Evolutionary conservation across 2,888 invertebrate species (phyloP), one percentile per base, ranked within the genome.

Genomic region (Cyclophora albipunctata): DNA sequence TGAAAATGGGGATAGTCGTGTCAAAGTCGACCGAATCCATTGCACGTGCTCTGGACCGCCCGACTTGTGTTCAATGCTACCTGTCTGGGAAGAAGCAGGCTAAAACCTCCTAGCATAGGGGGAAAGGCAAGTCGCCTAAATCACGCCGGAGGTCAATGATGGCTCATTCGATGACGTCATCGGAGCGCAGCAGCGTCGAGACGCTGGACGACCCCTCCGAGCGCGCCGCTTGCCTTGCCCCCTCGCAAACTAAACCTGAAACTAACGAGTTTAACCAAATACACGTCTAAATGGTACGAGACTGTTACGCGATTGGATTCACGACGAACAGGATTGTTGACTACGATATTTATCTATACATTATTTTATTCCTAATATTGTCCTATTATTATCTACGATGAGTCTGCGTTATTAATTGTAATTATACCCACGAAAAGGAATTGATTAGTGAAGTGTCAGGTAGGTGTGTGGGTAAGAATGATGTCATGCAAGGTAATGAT

Each of bases 61-160:
- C 93, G 45, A 93, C 93, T 34, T 94, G 93, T 81, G 93, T 93
- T 63, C 93, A 93, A 69, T 94, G 93, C 71, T 91, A 93, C 77
- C 90, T 93, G 44, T 92, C 93, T 52, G 90, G 90, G 50, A 91
- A 91, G 70, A 85, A 81, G 42, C 86, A 86, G 60, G 90, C 84
- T 61, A 89, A 91, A 78, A 85, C 88, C 62, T 91, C 91, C 90
- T 91, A 92, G 91, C 91, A 92, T 86, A 92, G 89, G 90, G 90
- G 89, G 84, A 91, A 87, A 84, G 91, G 91, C 87, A 91, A 91
- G 87, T 90, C 90, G 87, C 91, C 91, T 68, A 85, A 80, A 71
- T 67, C 78, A 60, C 81, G 85, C 55, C 74, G 84, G 60, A 85
- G 79, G 64, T 75, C 82, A 52, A 63, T 80, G 62, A 70, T 75